phyloP scores from a whole-genome alignment of 92 coral and sea anemone species.

The Isaurus tuberculatus region DNA sequence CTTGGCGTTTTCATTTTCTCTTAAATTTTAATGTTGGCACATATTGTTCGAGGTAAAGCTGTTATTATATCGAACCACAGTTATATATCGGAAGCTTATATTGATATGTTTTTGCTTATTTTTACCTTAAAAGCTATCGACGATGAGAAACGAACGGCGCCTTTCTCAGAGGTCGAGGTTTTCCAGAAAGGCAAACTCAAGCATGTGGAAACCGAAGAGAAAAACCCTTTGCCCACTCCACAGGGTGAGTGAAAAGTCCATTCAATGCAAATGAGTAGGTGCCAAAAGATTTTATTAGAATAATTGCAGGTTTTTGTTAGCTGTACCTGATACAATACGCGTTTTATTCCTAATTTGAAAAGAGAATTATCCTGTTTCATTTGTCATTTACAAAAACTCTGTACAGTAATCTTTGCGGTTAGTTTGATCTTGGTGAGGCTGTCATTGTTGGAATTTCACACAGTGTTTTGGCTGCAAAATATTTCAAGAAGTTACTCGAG shows the following conservation, averaged over 20 bases:
- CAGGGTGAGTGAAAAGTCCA: slow-evolving; percentile 71
- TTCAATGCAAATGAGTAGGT: not conserved
- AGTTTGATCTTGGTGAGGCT: not conserved
- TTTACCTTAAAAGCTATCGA: slow-evolving; percentile 76
- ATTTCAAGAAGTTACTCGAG: not conserved
- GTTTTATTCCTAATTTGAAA: not conserved
- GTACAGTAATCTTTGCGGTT: not conserved
- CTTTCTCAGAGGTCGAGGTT: slow-evolving; percentile 95
- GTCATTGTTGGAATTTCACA: not conserved
- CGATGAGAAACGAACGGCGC: slow-evolving; percentile 96
- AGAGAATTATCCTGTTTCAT: not conserved
- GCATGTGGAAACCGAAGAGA: slow-evolving; percentile 89
- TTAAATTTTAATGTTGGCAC: not conserved
- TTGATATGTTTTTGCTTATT: slow-evolving; percentile 17
- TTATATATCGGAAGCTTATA: slow-evolving; percentile 8
- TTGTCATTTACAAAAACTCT: not conserved
- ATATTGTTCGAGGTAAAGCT: not conserved
- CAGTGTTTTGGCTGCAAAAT: not conserved
- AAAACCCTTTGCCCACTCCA: slow-evolving; percentile 89
- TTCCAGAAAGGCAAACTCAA: slow-evolving; percentile 87
- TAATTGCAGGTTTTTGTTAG: slow-evolving; percentile 14
- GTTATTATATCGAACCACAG: slow-evolving; percentile 6
- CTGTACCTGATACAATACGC: not conserved
- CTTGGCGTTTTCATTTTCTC: not conserved
- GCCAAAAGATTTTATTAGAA: not conserved